Conservation (phyloP, 2,113 vertebrate species). For the Cyprichromis sp. region DNA sequence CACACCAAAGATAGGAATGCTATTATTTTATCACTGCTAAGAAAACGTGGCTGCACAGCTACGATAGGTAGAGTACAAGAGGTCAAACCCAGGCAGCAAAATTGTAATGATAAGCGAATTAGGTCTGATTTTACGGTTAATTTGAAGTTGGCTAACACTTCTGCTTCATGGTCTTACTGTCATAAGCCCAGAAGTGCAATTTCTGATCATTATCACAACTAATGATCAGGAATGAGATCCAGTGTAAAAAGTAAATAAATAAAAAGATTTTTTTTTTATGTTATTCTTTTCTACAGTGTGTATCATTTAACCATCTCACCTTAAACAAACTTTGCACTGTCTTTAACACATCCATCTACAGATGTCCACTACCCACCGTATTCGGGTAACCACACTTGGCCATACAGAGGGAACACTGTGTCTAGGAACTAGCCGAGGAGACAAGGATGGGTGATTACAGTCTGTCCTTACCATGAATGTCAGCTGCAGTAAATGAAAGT, state of each 20-base stretch:
- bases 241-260: neutral
- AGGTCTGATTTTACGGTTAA: neutral
- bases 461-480: neutral
- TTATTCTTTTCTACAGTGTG: neutral
- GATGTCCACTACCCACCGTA: neutral
- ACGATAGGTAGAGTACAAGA: neutral
- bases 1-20: neutral
- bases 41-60: neutral
- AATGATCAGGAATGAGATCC: neutral
- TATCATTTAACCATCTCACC: neutral
- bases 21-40: neutral
- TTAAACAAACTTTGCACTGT: neutral
- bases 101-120: accelerated
- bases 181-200: neutral
- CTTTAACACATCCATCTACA: neutral
- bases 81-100: neutral
- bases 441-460: neutral
- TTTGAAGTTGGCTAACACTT: neutral
- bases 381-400: neutral
- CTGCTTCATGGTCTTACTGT: neutral
- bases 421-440: neutral
- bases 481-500: neutral
- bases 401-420: neutral
- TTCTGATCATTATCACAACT: neutral
- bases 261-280: neutral